Percentiles rank a stretch among this genome's conserved stretches.
These are phyloP conservation scores for Nudaria mundana DNA, from an alignment of 2,888 invertebrate genomes.

Conservation along the genomic window DNA sequence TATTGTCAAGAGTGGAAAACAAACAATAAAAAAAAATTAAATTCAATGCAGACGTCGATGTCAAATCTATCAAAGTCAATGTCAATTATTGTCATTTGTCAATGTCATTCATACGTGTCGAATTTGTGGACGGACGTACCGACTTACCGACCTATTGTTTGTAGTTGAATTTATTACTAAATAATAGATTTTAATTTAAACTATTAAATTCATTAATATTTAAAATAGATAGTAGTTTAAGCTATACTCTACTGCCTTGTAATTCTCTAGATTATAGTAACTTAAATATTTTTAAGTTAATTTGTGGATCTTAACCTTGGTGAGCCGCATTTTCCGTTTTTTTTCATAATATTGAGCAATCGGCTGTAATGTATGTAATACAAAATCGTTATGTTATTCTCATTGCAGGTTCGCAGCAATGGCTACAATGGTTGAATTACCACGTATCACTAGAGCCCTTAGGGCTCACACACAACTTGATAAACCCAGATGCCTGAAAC, in stretches of 20 bases:
- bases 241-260: slow-evolving; percentile 2
- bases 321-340: slow-evolving; percentile 5
- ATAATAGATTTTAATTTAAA: no score
- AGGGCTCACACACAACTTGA: slow-evolving; percentile 82
- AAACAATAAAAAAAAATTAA: no score
- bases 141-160: no score
- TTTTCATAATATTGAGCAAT: slow-evolving; percentile 3
- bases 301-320: slow-evolving; percentile 19
- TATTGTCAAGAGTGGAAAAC: no score
- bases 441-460: slow-evolving; percentile 84
- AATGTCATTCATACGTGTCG: slow-evolving; percentile 2
- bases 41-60: no score
- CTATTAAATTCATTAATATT: background rate
- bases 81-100: background rate
- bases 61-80: background rate
- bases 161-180: background rate
- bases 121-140: background rate
- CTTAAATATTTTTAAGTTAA: no score
- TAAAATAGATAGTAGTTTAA: no score
- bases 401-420: background rate
- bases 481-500: slow-evolving; percentile 68
- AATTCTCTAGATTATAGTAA: no score
- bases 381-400: background rate
- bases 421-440: slow-evolving; percentile 67
- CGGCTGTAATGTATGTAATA: background rate